Conservation (phyloP, 1,140 invertebrate genomes). For the Drosophila saltans region DNA sequence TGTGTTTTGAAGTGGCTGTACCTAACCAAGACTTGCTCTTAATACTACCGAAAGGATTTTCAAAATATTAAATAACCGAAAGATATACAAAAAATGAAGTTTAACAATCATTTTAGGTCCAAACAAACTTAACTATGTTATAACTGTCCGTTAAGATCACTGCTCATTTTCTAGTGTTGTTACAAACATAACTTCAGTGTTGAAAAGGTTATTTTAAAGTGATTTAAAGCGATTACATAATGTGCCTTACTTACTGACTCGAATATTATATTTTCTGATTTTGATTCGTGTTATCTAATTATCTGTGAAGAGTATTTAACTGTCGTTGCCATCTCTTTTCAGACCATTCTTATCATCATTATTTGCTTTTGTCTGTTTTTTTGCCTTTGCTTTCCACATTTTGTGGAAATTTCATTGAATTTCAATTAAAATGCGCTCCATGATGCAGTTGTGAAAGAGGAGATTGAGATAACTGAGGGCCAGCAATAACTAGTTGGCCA, state of each 20-base stretch:
- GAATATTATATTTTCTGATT: neutral
- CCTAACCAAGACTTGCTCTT: neutral
- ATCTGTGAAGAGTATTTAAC: neutral
- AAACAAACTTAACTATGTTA: too few relatives aligned
- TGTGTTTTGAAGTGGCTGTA: slow-evolving; percentile 7
- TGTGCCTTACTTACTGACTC: too few relatives aligned
- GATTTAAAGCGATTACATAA: too few relatives aligned
- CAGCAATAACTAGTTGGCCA: slow-evolving; percentile 15
- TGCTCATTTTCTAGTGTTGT: too few relatives aligned
- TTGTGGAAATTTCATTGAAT: slow-evolving; percentile 50
- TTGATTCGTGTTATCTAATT: neutral
- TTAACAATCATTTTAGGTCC: too few relatives aligned
- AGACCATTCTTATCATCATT: neutral
- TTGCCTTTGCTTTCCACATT: slow-evolving; percentile 22
- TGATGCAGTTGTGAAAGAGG: slow-evolving; percentile 27
- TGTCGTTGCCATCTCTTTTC: neutral
- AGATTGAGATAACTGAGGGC: slow-evolving; percentile 46
- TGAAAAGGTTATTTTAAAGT: too few relatives aligned
- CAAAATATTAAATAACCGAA: too few relatives aligned
- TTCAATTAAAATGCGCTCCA: slow-evolving; percentile 49
- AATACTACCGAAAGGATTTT: too few relatives aligned
- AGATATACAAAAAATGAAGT: too few relatives aligned
- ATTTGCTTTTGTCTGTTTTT: slow-evolving; percentile 12
- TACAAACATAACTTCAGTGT: too few relatives aligned
- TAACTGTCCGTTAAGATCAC: slow-evolving; percentile 5